Percentiles rank a stretch among this genome's conserved stretches.
Conservation (phyloP, 2,797 vertebrate species). For the Hydrocynus forskahlii region DNA sequence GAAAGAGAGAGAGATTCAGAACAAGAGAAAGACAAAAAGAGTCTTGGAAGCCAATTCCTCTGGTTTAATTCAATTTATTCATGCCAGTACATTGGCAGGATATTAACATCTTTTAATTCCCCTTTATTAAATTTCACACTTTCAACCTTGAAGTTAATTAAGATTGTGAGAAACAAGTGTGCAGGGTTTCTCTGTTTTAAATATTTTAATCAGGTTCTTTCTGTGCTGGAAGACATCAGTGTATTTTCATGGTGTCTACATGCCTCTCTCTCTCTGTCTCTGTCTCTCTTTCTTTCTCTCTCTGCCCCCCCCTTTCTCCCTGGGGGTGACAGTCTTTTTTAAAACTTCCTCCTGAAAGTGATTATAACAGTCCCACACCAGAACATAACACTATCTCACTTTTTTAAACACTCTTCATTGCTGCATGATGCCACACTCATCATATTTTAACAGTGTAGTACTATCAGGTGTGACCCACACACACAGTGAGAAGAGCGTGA, state of each 20-base stretch:
- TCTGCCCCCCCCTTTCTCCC: neutral
- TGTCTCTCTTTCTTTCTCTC: constrained; percentile 16
- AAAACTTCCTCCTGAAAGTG: constrained; percentile 26
- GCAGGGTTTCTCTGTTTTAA: neutral
- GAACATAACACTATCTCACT: constrained; percentile 10
- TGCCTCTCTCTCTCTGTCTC: too few relatives aligned
- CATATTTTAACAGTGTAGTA: neutral
- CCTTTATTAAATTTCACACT: constrained; percentile 80
- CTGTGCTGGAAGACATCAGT: too few relatives aligned
- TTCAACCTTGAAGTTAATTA: constrained; percentile 83
- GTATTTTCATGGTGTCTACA: too few relatives aligned
- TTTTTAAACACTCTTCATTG: constrained; percentile 20
- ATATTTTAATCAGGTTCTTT: too few relatives aligned
- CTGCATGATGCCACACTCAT: constrained; percentile 33
- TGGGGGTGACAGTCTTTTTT: neutral
- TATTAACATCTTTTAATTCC: constrained; percentile 83
- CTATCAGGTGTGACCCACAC: neutral
- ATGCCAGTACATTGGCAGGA: constrained; percentile 71
- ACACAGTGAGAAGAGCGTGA: neutral
- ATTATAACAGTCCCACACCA: constrained; percentile 46
- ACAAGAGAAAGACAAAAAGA: constrained; percentile 10
- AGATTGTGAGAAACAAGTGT: constrained; percentile 63
- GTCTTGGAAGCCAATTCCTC: constrained; percentile 41
- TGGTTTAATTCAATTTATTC: constrained; percentile 77
- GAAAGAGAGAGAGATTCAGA: neutral